Evolutionary conservation across 2,888 invertebrate genomes (phyloP).

Genomic region (Dysmachus trigonus): DNA sequence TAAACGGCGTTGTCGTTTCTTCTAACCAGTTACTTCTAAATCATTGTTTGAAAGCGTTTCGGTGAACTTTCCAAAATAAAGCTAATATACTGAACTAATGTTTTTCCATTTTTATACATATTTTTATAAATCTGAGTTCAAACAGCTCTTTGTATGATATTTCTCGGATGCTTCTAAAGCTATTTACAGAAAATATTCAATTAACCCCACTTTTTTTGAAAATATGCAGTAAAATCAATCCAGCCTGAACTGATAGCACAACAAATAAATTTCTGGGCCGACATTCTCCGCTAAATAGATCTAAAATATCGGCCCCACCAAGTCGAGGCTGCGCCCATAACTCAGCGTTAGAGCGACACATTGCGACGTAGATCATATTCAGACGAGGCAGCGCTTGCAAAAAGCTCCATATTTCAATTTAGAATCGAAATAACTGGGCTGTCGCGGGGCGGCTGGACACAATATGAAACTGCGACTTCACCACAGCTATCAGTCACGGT

Average conservation of each 20-base stretch:
- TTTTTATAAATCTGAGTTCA: background rate
- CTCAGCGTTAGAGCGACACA: background rate
- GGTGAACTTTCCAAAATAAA: no score
- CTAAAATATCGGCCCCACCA: background rate
- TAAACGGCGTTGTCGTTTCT: no score
- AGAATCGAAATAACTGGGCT: slow-evolving; percentile 3
- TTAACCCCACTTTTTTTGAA: background rate
- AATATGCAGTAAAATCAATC: background rate
- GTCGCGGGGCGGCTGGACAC: background rate
- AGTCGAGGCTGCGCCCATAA: background rate
- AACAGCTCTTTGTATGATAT: no score
- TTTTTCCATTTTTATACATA: no score
- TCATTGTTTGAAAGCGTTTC: no score
- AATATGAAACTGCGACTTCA: slow-evolving; percentile 30
- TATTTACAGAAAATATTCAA: background rate
- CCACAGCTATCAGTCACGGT: slow-evolving; percentile 21
- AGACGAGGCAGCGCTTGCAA: background rate
- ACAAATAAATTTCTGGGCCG: background rate
- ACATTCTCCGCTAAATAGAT: background rate
- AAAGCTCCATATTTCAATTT: slow-evolving; percentile 15
- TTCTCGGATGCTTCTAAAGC: background rate
- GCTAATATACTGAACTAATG: no score
- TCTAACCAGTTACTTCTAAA: no score
- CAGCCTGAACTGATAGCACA: background rate
- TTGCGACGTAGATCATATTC: background rate